A percentile compares a stretch with the other conserved stretches of the same genome.
Evolutionary conservation across 1,140 invertebrate genomes (phyloP).

Genomic region (Wiebesia pumilae): DNA sequence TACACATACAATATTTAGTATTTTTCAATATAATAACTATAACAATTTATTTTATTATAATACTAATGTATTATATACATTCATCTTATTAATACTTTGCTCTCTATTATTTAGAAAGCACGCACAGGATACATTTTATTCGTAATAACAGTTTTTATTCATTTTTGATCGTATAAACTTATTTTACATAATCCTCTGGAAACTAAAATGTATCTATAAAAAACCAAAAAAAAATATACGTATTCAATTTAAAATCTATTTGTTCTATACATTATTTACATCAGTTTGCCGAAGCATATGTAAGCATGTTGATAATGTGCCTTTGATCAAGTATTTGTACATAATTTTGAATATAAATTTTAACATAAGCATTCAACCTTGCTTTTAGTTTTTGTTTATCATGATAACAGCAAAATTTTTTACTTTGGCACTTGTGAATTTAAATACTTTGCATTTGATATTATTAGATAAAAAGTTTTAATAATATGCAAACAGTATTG

Average conservation of each 20-base stretch:
- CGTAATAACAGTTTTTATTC: constrained; percentile 17
- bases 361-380: neutral
- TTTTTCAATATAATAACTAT: constrained; percentile 56
- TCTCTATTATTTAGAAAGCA: constrained; percentile 27
- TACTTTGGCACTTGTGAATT: constrained; percentile 51
- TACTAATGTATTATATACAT: constrained; percentile 71
- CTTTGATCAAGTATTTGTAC: constrained; percentile 19
- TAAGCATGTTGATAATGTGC: constrained; percentile 15
- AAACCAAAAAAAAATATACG: constrained; percentile 44
- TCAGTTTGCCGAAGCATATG: constrained; percentile 43
- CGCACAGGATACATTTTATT: constrained; percentile 28
- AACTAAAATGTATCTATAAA: constrained; percentile 30
- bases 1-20: constrained; percentile 65
- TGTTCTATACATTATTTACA: constrained; percentile 54
- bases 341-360: constrained; percentile 14
- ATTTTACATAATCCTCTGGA: constrained; percentile 43
- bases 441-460: constrained; percentile 17
- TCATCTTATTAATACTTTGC: constrained; percentile 56
- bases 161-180: constrained; percentile 35
- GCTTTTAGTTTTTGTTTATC: constrained; percentile 24
- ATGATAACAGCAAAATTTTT: constrained; percentile 13
- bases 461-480: constrained; percentile 9
- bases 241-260: constrained; percentile 43
- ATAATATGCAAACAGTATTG: neutral
- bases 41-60: constrained; percentile 67